Conservation (phyloP, 2,888 invertebrate genomes). For the Drosophila lutescens region DNA sequence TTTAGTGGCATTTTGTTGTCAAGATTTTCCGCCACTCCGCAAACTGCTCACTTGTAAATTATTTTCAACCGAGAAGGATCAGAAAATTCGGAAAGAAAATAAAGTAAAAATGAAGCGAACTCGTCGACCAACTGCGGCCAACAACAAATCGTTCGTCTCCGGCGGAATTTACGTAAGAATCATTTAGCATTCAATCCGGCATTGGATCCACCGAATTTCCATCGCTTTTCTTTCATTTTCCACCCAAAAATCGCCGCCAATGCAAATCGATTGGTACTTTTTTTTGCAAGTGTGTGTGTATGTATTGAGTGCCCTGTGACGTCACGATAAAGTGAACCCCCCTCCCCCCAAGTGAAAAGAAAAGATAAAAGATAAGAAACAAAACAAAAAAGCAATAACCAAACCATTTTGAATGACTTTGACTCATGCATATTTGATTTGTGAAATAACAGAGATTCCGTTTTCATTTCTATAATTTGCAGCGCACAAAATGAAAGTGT, state of each 20-base stretch:
- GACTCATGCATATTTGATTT: slow-evolving; percentile 32
- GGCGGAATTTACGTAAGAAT: slow-evolving; percentile 41
- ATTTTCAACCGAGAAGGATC: too few relatives aligned
- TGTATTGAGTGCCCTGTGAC: slow-evolving; percentile 4
- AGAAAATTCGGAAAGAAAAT: too few relatives aligned
- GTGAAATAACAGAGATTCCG: slow-evolving; percentile 62
- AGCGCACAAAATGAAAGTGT: slow-evolving; percentile 75
- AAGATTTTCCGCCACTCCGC: too few relatives aligned
- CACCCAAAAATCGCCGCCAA: slow-evolving; percentile 10
- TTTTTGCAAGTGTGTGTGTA: slow-evolving; percentile 1
- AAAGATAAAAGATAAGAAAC: neutral
- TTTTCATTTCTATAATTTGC: slow-evolving; percentile 77
- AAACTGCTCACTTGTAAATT: too few relatives aligned
- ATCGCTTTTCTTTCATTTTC: neutral
- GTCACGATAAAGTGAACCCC: neutral
- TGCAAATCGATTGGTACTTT: slow-evolving; percentile 8
- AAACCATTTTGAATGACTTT: slow-evolving; percentile 24
- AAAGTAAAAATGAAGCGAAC: slow-evolving; percentile 26
- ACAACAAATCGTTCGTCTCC: slow-evolving; percentile 22
- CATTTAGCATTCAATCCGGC: neutral
- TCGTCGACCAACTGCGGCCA: slow-evolving; percentile 10
- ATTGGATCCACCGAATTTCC: neutral
- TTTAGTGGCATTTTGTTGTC: too few relatives aligned
- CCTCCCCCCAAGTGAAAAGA: neutral
- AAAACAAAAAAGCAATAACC: slow-evolving; percentile 7